Percentiles rank a stretch among this genome's conserved stretches.
These are phyloP conservation scores for Synchiropus splendidus DNA, from an alignment of 2,113 vertebrate genomes.

Conservation along the genomic window DNA sequence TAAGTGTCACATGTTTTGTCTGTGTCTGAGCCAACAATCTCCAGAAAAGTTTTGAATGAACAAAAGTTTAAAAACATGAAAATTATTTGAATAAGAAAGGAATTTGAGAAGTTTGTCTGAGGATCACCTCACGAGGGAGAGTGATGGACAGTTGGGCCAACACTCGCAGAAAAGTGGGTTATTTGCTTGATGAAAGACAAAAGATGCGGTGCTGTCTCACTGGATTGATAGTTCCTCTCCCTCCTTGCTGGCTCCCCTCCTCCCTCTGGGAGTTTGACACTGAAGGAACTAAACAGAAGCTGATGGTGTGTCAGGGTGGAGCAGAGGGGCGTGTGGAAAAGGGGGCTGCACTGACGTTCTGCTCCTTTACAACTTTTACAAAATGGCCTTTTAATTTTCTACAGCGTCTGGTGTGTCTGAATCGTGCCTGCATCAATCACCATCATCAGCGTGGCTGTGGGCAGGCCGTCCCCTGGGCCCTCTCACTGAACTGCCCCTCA, in stretches of 20 bases:
- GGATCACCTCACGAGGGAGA: too few relatives aligned
- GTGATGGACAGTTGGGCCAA: too few relatives aligned
- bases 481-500: conserved; percentile 50
- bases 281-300: conserved; percentile 59
- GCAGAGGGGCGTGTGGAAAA: conserved; percentile 1
- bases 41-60: too few relatives aligned
- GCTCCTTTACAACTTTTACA: conserved; percentile 70
- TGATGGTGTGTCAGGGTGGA: conserved; percentile 41
- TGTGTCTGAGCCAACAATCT: too few relatives aligned
- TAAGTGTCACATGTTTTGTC: too few relatives aligned
- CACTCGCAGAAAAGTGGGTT: too few relatives aligned
- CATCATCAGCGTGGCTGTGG: conserved; percentile 60
- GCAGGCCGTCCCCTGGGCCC: conserved; percentile 57
- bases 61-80: too few relatives aligned
- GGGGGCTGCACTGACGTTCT: conserved; percentile 51
- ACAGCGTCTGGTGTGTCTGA: conserved; percentile 66
- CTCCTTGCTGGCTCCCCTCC: conserved; percentile 14
- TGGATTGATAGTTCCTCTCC: conserved; percentile 15
- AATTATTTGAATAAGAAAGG: too few relatives aligned
- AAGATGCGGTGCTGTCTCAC: too few relatives aligned
- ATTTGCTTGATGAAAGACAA: too few relatives aligned
- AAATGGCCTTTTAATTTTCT: conserved; percentile 78
- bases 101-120: too few relatives aligned
- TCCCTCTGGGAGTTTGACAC: conserved; percentile 60
- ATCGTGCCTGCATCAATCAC: conserved; percentile 70